These are phyloP conservation scores for Indicator maculatus DNA, from an alignment of 2,113 vertebrate species.

Conservation along the genomic window DNA sequence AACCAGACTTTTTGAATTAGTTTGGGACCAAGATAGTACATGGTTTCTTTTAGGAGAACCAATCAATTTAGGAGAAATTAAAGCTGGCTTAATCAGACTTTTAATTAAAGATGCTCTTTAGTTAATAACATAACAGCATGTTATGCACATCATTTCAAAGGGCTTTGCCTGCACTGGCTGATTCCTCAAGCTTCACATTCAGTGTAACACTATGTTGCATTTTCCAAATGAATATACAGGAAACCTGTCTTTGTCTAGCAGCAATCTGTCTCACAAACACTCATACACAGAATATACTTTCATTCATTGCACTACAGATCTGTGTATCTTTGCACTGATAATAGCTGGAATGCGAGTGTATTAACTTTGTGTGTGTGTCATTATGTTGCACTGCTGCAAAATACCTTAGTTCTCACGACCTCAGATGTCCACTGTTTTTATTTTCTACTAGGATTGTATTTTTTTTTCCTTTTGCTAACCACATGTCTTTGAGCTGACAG, in stretches of 20 bases:
- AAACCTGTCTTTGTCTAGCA: background rate
- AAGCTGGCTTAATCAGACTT: conserved; percentile 30
- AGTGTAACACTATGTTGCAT: background rate
- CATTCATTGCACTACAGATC: background rate
- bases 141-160: background rate
- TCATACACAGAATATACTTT: background rate
- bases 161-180: background rate
- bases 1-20: conserved; percentile 18
- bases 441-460: background rate
- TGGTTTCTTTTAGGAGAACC: background rate
- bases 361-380: background rate
- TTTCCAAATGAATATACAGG: background rate
- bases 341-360: background rate
- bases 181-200: background rate
- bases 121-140: conserved; percentile 13
- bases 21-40: background rate
- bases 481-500: background rate
- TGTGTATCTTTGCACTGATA: background rate
- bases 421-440: background rate
- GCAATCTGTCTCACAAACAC: background rate
- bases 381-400: background rate
- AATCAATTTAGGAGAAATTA: conserved; percentile 16
- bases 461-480: background rate
- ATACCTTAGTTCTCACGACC: background rate
- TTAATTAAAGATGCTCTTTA: conserved; percentile 24